Percentiles rank a stretch among this genome's conserved stretches.
These are phyloP conservation scores for Drosophila kanekoi DNA, from an alignment of 2,888 invertebrate genomes.

Conservation along the genomic window DNA sequence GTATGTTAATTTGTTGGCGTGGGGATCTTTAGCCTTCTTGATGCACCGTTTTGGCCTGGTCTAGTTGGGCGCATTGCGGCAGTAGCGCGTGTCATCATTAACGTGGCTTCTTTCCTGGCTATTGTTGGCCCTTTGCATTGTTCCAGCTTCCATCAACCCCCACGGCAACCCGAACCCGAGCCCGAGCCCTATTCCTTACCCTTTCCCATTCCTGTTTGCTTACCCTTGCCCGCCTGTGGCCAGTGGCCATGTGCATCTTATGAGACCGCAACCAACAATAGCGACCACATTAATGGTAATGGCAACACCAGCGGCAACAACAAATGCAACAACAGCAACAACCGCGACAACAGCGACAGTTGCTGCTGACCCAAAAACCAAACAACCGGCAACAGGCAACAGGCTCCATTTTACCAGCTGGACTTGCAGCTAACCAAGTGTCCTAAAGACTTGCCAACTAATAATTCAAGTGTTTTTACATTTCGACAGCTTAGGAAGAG, in stretches of 20 bases:
- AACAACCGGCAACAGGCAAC: constrained; percentile 27
- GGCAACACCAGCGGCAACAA: constrained; percentile 74
- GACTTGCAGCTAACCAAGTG: constrained; percentile 19
- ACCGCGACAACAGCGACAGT: constrained; percentile 53
- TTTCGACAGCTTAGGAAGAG: constrained; percentile 12
- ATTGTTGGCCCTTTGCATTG: constrained; percentile 62
- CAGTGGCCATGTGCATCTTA: constrained; percentile 52
- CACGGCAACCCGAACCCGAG: background rate
- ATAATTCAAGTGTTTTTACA: constrained; percentile 18
- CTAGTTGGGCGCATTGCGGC: constrained; percentile 61
- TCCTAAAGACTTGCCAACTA: constrained; percentile 16
- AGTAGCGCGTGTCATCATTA: constrained; percentile 82
- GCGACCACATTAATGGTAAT: constrained; percentile 68
- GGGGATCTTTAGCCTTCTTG: constrained; percentile 50
- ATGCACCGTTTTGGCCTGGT: constrained; percentile 39
- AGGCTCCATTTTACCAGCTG: constrained; percentile 22
- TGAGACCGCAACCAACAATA: constrained; percentile 54
- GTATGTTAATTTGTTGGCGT: constrained; percentile 81
- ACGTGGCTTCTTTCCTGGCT: constrained; percentile 58
- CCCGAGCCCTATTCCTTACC: constrained; percentile 19
- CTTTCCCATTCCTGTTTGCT: constrained; percentile 1
- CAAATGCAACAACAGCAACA: constrained; percentile 49
- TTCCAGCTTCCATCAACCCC: constrained; percentile 28
- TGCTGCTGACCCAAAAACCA: constrained; percentile 69
- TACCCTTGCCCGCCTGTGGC: constrained; percentile 2